Evolutionary conservation across 2,113 vertebrate species (phyloP).

Genomic region (Cygnus buccinator): DNA sequence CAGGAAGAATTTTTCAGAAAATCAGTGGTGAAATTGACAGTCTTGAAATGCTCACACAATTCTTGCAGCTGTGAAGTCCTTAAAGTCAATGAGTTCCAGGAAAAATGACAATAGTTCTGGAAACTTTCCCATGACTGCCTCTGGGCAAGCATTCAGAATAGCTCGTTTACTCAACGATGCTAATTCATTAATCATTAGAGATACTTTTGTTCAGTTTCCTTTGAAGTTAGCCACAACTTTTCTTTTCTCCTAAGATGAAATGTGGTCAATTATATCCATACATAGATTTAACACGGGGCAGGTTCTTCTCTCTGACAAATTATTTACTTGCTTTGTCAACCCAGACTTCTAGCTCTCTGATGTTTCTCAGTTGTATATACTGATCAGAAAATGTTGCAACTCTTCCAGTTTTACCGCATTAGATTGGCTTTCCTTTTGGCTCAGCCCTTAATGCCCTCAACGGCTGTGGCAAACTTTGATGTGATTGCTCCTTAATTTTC

Average conservation of each 20-base stretch:
- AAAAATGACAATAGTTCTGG: conserved; percentile 75
- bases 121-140: conserved; percentile 67
- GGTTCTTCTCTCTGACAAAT: conserved; percentile 41
- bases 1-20: conserved; percentile 78
- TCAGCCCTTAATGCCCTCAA: not conserved
- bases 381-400: conserved; percentile 45
- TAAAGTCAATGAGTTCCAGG: conserved; percentile 69
- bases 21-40: conserved; percentile 75
- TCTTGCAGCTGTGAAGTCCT: conserved; percentile 76
- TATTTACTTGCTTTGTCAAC: conserved; percentile 53
- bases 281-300: conserved; percentile 59
- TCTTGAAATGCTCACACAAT: conserved; percentile 78
- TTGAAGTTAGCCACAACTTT: conserved; percentile 70
- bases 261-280: conserved; percentile 65
- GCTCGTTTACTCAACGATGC: conserved; percentile 59
- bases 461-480: not conserved
- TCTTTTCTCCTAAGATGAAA: conserved; percentile 68
- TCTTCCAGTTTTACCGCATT: not conserved
- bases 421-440: not conserved
- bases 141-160: conserved; percentile 69
- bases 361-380: conserved; percentile 35
- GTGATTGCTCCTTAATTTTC: conserved; percentile 32
- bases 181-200: conserved; percentile 76
- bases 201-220: conserved; percentile 59
- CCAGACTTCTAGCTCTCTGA: not conserved